phyloP scores from a whole-genome alignment of 2,797 vertebrate genomes.

The Cyprinodon diabolis region DNA sequence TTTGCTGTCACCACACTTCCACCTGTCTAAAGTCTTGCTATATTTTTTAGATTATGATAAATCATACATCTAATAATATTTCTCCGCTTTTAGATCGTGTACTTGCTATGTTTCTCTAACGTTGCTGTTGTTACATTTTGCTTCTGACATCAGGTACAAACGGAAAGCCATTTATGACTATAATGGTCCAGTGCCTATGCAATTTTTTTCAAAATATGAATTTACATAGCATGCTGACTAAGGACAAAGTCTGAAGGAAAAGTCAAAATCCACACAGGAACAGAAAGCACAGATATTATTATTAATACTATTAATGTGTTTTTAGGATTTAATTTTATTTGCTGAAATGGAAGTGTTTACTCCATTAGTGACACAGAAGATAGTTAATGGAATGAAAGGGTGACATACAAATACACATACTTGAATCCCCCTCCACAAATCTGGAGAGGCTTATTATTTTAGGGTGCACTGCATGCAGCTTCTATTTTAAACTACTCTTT shows the following conservation, averaged over 20 bases:
- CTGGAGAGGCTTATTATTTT: slow-evolving; percentile 28
- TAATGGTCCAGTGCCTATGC: slow-evolving; percentile 42
- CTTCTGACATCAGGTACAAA: slow-evolving; percentile 36
- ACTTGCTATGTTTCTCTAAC: slow-evolving; percentile 29
- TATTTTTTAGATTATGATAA: slow-evolving; percentile 38
- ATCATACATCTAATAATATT: slow-evolving; percentile 48
- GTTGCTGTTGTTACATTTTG: slow-evolving; percentile 31
- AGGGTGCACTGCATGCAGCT: slow-evolving; percentile 14
- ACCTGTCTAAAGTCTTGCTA: slow-evolving; percentile 10
- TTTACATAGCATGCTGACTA: slow-evolving; percentile 29
- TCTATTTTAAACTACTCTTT: slow-evolving; percentile 28
- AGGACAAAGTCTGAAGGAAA: slow-evolving; percentile 5
- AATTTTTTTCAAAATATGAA: slow-evolving; percentile 57
- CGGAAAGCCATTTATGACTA: slow-evolving; percentile 55
- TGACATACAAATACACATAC: slow-evolving; percentile 8
- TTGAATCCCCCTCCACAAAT: slow-evolving; percentile 10
- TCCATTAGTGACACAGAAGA: slow-evolving; percentile 21
- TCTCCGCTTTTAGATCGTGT: slow-evolving; percentile 51
- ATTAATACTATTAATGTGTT: slow-evolving; percentile 12
- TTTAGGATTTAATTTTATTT: slow-evolving; percentile 14
- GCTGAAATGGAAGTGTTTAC: slow-evolving; percentile 9
- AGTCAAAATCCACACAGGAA: slow-evolving; percentile 19
- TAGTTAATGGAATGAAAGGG: slow-evolving; percentile 28
- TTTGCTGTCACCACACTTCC: slow-evolving; percentile 11
- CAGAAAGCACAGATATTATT: slow-evolving; percentile 9